Percentiles rank a stretch among this genome's conserved stretches.
phyloP scores from a whole-genome alignment of 2,797 vertebrate genomes.

The Buphagus erythrorhynchus region DNA sequence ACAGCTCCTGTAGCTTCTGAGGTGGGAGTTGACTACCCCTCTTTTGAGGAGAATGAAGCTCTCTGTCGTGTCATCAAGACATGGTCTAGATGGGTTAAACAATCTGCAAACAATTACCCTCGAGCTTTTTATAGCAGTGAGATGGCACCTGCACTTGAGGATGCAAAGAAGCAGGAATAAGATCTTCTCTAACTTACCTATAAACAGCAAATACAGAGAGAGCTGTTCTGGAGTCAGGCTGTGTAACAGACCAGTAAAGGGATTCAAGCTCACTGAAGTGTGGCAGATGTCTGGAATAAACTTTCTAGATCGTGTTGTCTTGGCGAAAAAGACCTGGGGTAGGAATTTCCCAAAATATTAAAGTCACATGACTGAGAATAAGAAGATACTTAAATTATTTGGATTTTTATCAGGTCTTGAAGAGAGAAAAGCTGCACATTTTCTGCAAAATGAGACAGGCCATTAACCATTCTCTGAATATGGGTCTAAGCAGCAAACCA shows the following conservation, averaged over 20 bases:
- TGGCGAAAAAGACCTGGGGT: not conserved
- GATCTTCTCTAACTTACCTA: not conserved
- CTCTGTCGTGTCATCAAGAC: not conserved
- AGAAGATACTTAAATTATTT: not conserved
- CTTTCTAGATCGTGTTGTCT: not conserved
- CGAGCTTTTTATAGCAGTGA: not conserved
- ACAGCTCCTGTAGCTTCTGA: not conserved
- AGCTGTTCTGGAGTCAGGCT: not conserved
- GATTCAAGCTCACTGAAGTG: not conserved
- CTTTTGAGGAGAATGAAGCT: not conserved
- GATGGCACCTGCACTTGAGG: not conserved
- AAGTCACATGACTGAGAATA: not conserved
- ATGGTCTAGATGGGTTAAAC: not conserved
- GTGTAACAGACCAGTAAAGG: not conserved
- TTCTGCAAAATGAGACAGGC: not conserved
- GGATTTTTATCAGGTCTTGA: not conserved
- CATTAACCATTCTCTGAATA: not conserved
- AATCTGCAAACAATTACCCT: not conserved
- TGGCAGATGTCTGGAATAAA: not conserved
- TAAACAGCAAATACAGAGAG: not conserved
- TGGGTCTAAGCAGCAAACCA: not conserved
- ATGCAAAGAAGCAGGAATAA: not conserved
- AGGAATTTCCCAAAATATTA: not conserved
- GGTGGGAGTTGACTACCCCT: rapidly evolving
- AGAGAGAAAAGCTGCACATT: not conserved